Percentiles rank a stretch among this genome's conserved stretches.
Evolutionary conservation across 2,113 vertebrate genomes (phyloP).

Genomic region (Anseranas semipalmata): DNA sequence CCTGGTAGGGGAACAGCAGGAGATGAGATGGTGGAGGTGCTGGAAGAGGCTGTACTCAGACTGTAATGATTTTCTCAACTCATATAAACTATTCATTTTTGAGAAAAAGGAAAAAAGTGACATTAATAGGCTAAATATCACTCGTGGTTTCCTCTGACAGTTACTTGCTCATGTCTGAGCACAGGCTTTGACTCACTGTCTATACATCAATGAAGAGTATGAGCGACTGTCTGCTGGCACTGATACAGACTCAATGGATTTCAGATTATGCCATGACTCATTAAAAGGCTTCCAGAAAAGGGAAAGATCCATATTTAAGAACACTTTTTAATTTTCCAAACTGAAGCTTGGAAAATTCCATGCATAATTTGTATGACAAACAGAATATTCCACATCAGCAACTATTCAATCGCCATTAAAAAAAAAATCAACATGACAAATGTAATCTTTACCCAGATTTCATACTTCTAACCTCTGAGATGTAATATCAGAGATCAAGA

Average conservation of each 20-base stretch:
- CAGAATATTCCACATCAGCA: not conserved
- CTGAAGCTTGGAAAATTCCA: conserved; percentile 57
- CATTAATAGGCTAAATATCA: conserved; percentile 35
- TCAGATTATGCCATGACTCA: conserved; percentile 54
- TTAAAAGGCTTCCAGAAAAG: conserved; percentile 50
- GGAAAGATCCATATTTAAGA: not conserved
- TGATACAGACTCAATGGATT: conserved; percentile 19
- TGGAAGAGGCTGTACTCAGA: not conserved
- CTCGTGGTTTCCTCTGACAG: conserved; percentile 34
- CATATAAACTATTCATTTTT: not conserved
- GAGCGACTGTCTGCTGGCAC: conserved; percentile 67
- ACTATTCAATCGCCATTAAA: not conserved
- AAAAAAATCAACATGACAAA: conserved; percentile 36
- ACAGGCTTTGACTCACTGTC: conserved; percentile 65
- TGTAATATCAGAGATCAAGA: not conserved
- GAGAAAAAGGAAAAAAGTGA: not conserved
- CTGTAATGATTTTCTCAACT: not conserved
- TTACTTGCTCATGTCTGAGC: conserved; percentile 31
- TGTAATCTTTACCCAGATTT: not conserved
- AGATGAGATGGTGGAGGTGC: not conserved
- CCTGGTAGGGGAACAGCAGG: not conserved
- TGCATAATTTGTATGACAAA: not conserved
- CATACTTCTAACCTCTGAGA: conserved; percentile 4
- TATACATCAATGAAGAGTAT: conserved; percentile 57
- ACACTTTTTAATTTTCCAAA: not conserved